These are phyloP conservation scores for Norana najaformis DNA, from an alignment of 2,888 invertebrate genomes.

Conservation along the genomic window DNA sequence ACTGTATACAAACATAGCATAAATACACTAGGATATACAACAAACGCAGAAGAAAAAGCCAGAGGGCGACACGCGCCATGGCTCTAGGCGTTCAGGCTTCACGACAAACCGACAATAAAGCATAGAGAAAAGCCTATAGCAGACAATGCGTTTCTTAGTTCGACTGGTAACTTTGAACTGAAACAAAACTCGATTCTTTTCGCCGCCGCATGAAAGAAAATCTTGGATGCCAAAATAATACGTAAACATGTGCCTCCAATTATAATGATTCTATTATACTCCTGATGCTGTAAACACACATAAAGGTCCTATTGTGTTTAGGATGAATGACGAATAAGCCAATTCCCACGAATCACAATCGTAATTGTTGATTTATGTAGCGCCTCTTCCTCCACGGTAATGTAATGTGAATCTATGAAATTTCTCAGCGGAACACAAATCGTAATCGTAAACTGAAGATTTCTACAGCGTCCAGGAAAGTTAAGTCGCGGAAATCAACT, in stretches of 20 bases:
- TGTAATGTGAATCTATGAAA: no score
- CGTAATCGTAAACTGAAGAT: no score
- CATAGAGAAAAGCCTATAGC: background rate
- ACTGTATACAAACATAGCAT: no score
- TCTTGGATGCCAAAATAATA: background rate
- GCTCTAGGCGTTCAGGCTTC: no score
- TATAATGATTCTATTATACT: background rate
- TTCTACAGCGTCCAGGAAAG: no score
- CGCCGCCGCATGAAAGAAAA: background rate
- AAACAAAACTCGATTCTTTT: background rate
- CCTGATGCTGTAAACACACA: background rate
- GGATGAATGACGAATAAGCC: background rate
- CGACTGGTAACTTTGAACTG: background rate
- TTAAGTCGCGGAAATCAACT: no score
- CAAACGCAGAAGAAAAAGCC: no score
- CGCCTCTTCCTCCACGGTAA: background rate
- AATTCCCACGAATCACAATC: background rate
- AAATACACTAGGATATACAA: no score
- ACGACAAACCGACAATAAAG: no score
- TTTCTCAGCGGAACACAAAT: no score
- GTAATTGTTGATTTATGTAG: background rate
- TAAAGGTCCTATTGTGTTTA: background rate
- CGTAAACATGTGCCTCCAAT: background rate
- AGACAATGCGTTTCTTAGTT: background rate
- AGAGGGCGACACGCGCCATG: no score